Evolutionary conservation across 2,888 invertebrate species (phyloP), one percentile per base, ranked within the genome.

Genomic region (Andrena chrysosceles): DNA sequence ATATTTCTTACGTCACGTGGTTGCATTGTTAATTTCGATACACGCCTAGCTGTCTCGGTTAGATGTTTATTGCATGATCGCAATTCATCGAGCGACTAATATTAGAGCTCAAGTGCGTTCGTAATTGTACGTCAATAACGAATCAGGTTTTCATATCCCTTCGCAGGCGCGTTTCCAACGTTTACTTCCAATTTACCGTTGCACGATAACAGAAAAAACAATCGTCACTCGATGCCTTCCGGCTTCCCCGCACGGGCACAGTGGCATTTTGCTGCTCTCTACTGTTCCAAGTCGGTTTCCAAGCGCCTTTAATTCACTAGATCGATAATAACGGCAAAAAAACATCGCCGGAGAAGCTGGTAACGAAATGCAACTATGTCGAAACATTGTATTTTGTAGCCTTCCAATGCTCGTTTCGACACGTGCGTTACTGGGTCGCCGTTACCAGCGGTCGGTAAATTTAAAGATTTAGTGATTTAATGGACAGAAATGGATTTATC

Each of bases 31-130:
- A 75, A 80, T 82, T 82, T 82, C 52, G 70, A 75, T 70, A 71
- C 66, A 42, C 26, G 59, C 23, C n/a, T 29, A 54, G 42, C 77
- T 72, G 56, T 77, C 49, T 64, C 35, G 20, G 42, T 71, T 68
- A 59, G 31, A 68, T 62, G 62, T 67, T 71, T 75, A 71, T 82
- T 80, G 80, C 80, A 75, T 67, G 75, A 80, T 70, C 67, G 67
- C 68, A 62, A 71, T 67, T 52, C 13, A 52, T 48, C 42, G 31
- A 33, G 23, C 71, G 33, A 79, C 79, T 82, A 82, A 82, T 82
- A 80, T 82, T 82, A 81, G 74, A 82, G 66, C 81, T 74, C 81
- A 80, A 81, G 73, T 69, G 49, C 72, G 42, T 73, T 64, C 59
- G 64, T n/a, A 69, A 73, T 73, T 69, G 73, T 71, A 35, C 64